phyloP scores from a whole-genome alignment of 2,797 vertebrate species.

The Neopelma chrysocephalum region DNA sequence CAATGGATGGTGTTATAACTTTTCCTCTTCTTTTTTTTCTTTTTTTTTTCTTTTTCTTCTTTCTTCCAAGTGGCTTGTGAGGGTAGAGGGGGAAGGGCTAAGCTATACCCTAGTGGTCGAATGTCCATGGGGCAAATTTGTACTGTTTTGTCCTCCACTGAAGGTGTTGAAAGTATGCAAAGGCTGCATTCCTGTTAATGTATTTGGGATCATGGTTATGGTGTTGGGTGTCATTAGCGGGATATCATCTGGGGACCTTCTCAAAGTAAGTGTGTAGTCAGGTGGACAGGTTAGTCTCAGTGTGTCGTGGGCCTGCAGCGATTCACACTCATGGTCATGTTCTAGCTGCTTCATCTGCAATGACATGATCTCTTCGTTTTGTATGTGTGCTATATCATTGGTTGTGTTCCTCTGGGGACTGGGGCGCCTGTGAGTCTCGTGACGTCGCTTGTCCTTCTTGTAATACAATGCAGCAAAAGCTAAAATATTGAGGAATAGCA shows the following conservation, averaged over 20 bases:
- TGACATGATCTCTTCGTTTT: slow-evolving; percentile 91
- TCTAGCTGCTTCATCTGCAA: slow-evolving; percentile 95
- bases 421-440: slow-evolving; percentile 88
- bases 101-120: slow-evolving; percentile 97
- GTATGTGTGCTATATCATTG: slow-evolving; percentile 89
- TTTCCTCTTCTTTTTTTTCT: slow-evolving; percentile 26
- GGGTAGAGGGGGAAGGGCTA: neutral
- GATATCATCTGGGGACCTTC: slow-evolving; percentile 91
- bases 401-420: slow-evolving; percentile 86
- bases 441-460: slow-evolving; percentile 94
- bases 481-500: slow-evolving; percentile 94
- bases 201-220: slow-evolving; percentile 96
- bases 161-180: slow-evolving; percentile 96
- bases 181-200: slow-evolving; percentile 90
- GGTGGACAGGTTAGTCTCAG: slow-evolving; percentile 90
- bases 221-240: slow-evolving; percentile 94
- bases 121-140: slow-evolving; percentile 92
- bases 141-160: slow-evolving; percentile 92
- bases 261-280: slow-evolving; percentile 92
- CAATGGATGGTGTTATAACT: slow-evolving; percentile 60
- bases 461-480: slow-evolving; percentile 95
- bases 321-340: slow-evolving; percentile 90
- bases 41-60: neutral
- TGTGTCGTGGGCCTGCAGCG: slow-evolving; percentile 86
- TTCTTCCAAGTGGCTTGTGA: slow-evolving; percentile 48